Conservation (phyloP, 2,888 invertebrate genomes). For the Rhamphomyia laevipes region DNA sequence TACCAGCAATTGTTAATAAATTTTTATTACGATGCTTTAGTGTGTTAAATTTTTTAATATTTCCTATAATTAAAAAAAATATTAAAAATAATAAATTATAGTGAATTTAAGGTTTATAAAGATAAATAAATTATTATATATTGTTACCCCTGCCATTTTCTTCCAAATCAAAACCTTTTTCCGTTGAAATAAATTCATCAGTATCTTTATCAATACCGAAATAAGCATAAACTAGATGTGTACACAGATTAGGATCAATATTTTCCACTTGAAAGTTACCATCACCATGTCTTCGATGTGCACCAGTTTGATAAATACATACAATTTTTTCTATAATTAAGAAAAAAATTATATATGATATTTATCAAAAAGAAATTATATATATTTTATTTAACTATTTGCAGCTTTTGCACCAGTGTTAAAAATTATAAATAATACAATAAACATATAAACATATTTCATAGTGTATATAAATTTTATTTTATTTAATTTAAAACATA, state of each 20-base stretch:
- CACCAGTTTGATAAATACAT: neutral
- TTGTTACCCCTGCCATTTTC: neutral
- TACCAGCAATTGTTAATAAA: neutral
- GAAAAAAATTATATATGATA: neutral
- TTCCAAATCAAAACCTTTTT: neutral
- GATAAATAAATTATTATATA: neutral
- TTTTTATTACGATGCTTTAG: neutral
- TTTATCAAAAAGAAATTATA: neutral
- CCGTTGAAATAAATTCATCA: neutral
- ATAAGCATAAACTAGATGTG: neutral
- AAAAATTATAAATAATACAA: too few species aligned
- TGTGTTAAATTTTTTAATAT: neutral
- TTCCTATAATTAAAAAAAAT: neutral
- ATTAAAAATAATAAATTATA: neutral
- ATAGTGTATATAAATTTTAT: too few species aligned
- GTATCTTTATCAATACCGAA: neutral
- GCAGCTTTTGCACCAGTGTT: neutral
- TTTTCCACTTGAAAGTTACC: neutral
- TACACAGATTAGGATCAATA: neutral
- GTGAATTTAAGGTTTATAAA: neutral
- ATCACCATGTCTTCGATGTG: neutral
- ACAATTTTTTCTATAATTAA: neutral
- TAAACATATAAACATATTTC: too few species aligned
- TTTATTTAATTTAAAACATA: too few species aligned
- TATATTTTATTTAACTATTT: neutral